Evolutionary conservation across 2,888 invertebrate species (phyloP), one percentile per base, ranked within the genome.

Genomic region (Hydropsyche betteni): DNA sequence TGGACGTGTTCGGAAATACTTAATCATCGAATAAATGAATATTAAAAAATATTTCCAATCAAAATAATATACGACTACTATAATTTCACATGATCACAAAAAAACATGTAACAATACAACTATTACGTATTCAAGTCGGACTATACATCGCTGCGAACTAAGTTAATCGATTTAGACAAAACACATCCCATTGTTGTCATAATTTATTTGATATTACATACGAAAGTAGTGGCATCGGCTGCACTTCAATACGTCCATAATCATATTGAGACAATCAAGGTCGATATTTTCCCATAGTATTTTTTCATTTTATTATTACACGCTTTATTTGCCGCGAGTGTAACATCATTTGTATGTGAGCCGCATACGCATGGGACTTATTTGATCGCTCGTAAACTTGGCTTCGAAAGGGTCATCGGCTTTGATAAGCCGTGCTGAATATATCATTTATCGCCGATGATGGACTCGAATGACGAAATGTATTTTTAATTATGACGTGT

Each of bases 151-250:
- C 44, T 1, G 6, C 44, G 1, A 10, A 44, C 10, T 6, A 10
- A 44, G 44, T 44, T 8, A 44, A 44, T 44, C 44, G 44, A 44
- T 44, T 44, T 44, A 6, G 12, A 34, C 24, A 58, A 24, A 58
- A 58, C 33, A 36, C 36, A 12, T 64, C 36, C 36, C n/a, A 64
- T 64, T 64, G 64, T 64, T 64, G 34, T 64, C 36, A 64, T 64
- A 64, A 64, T 36, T 64, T 64, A 64, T 64, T 64, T 64, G 34
- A 64, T 64, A 64, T 33, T 61, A 61, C 33, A 24, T 53, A 24
- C 24, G 24, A 24, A 24, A 24, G 24, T 24, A 24, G 24, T 24
- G 24, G 14, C 53, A 16, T 33, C 24, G 36, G 36, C 36, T 34
- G 34, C 44, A 44, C 44, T 64, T 64, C 36, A 36, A 64, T 64